Evolutionary conservation across 1,140 invertebrate species (phyloP).

Genomic region (Ridgeia piscesae): DNA sequence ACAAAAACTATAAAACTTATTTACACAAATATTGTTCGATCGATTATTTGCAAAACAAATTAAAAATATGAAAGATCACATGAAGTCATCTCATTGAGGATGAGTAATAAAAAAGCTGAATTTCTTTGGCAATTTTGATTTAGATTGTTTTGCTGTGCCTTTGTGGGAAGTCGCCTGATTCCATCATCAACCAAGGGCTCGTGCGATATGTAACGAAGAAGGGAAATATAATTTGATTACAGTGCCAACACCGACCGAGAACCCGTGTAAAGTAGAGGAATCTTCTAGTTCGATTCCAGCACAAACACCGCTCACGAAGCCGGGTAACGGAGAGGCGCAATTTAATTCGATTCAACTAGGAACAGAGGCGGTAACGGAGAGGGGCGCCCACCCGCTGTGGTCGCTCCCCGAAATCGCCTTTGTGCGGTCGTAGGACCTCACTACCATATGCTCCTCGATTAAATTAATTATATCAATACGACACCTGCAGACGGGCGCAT

Average conservation of each 20-base stretch:
- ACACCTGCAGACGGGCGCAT: not conserved
- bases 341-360: not conserved
- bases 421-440: not conserved
- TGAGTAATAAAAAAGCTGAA: no score
- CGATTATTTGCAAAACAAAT: no score
- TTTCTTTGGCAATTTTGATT: no score
- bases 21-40: not conserved
- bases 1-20: not conserved
- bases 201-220: no score
- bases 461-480: conserved; percentile 2
- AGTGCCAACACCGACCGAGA: no score
- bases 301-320: not conserved
- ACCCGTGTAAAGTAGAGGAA: not conserved
- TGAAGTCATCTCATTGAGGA: no score
- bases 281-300: not conserved
- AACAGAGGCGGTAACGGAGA: not conserved
- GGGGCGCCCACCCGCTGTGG: no score
- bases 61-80: no score
- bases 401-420: not conserved
- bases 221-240: no score
- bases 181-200: no score
- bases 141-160: no score
- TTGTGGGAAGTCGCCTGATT: no score
- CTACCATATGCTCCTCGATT: not conserved
- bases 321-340: not conserved